These are phyloP conservation scores for Pseudomyrmex cubaensis DNA, from an alignment of 1,140 invertebrate genomes.

Conservation along the genomic window DNA sequence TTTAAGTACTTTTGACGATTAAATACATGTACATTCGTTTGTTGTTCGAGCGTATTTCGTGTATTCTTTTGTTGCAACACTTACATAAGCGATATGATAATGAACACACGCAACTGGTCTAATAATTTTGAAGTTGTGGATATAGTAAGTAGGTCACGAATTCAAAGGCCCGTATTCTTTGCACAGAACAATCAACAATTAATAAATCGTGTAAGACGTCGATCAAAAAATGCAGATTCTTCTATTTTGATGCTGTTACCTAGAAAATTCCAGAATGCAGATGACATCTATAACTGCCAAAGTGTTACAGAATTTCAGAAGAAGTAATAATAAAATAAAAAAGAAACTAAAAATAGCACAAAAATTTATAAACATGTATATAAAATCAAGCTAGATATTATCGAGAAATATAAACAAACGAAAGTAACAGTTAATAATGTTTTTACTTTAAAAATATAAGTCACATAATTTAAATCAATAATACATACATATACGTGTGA, in stretches of 20 bases:
- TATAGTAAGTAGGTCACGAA: slow-evolving; percentile 54
- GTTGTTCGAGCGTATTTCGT: slow-evolving; percentile 75
- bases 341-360: slow-evolving; percentile 2
- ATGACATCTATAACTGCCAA: slow-evolving; percentile 30
- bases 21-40: slow-evolving; percentile 2
- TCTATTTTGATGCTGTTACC: slow-evolving; percentile 67
- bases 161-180: slow-evolving; percentile 83
- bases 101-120: slow-evolving; percentile 82
- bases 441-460: background rate
- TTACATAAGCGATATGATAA: slow-evolving; percentile 39
- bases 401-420: too few relatives aligned
- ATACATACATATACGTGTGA: slow-evolving; percentile 7
- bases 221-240: slow-evolving; percentile 56
- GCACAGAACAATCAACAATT: slow-evolving; percentile 72
- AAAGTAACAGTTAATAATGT: background rate
- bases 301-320: background rate
- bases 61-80: slow-evolving; percentile 23
- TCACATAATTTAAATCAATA: background rate
- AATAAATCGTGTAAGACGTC: slow-evolving; percentile 35
- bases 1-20: background rate
- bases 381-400: background rate
- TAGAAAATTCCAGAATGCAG: slow-evolving; percentile 68
- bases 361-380: background rate
- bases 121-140: slow-evolving; percentile 64
- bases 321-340: slow-evolving; percentile 3